phyloP scores from a whole-genome alignment of 2,797 vertebrate genomes.

The Sebastes cheni region DNA sequence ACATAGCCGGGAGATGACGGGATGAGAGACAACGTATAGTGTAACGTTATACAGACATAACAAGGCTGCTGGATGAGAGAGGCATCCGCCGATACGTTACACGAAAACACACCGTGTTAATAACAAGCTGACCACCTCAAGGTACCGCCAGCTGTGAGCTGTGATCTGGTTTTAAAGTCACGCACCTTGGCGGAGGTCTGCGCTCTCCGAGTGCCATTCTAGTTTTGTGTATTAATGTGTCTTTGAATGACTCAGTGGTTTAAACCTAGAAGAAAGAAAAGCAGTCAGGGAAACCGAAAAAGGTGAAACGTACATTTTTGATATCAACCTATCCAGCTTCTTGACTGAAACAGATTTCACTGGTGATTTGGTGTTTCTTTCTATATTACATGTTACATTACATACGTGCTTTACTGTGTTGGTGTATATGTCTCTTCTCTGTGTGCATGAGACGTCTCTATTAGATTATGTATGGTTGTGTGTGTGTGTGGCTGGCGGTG shows the following conservation, averaged over 20 bases:
- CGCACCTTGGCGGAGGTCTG: too few relatives aligned
- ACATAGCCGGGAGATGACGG: too few relatives aligned
- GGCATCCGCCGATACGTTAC: too few relatives aligned
- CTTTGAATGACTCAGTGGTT: background rate
- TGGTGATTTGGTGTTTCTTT: background rate
- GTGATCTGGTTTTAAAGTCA: too few relatives aligned
- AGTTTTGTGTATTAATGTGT: background rate
- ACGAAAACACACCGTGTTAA: too few relatives aligned
- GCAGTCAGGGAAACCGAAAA: background rate
- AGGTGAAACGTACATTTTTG: background rate
- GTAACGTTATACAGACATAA: too few relatives aligned
- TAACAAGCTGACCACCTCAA: too few relatives aligned
- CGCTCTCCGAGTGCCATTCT: too few relatives aligned
- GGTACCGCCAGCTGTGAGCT: too few relatives aligned
- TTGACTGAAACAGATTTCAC: background rate
- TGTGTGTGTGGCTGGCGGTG: background rate
- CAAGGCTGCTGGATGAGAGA: too few relatives aligned
- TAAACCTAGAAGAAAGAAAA: background rate
- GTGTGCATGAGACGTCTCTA: background rate
- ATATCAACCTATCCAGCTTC: background rate
- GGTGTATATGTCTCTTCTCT: background rate
- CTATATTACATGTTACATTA: background rate
- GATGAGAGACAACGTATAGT: too few relatives aligned
- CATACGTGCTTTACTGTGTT: background rate
- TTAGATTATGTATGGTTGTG: slow-evolving; percentile 10